Evolutionary conservation across 1,140 invertebrate species (phyloP), one percentile per base, ranked within the genome.

Genomic region (Trialeurodes vaporariorum): DNA sequence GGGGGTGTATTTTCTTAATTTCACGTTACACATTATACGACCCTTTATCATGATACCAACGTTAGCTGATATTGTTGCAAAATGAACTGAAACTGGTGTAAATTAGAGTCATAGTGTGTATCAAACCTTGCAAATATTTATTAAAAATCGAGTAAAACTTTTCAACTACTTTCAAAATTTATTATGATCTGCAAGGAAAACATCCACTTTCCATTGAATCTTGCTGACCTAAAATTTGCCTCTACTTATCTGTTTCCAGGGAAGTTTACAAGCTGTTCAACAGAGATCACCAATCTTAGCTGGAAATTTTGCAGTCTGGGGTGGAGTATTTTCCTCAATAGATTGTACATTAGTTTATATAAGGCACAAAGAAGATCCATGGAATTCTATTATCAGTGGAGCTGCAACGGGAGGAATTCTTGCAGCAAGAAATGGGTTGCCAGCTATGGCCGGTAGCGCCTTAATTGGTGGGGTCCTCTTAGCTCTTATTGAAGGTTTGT

Each of bases 351-450:
- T 99, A 69, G 93, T 98, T 21, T 92, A 96, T 25, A 61, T 67
- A 17, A 65, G 71, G n/a, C 92, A 96, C 79, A 99, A 98, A 76
- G 97, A 98, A 84, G 95, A 98, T 80, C 94, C 94, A 0, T 98
- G 94, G 93, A 98, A 95, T 79, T 97, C 94, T 0, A 99, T 99
- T 58, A 93, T 94, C 67, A 97, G 94, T 81, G 96, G 96, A 9
- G 94, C 94, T 12, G 83, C 92, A 0, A 98, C 96, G 60, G 96
- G 96, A 61, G 96, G 92, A 59, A 91, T 98, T 73, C 80, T 99
- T 69, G 92, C 96, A 34, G 91, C 96, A 12, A 85, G 97, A 84
- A 96, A 92, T 83, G 97, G 97, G 26, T 74, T 87, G n/a, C 89
- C 87, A 64, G 91, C 94, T 0, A 98, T 98, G 94, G 86, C 91